Percentiles rank a stretch among this genome's conserved stretches.
Conservation (phyloP, 2,113 vertebrate genomes). For the Naja naja region DNA sequence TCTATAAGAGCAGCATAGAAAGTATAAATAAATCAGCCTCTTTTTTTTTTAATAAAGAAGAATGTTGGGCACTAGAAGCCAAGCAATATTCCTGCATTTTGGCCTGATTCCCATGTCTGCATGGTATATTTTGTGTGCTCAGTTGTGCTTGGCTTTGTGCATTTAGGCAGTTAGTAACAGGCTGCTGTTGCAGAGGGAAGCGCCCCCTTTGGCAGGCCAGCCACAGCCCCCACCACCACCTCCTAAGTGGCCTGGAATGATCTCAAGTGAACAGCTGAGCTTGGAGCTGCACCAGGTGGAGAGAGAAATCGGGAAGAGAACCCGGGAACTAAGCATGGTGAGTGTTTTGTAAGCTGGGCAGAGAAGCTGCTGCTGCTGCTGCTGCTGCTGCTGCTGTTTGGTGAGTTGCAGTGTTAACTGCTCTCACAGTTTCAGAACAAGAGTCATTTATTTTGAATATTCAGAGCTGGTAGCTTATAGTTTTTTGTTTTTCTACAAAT, state of each 20-base stretch:
- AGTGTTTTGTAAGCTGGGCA: slow-evolving; percentile 50
- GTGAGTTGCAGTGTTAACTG: slow-evolving; percentile 6
- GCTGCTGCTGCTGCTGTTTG: neutral
- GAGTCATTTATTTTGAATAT: slow-evolving; percentile 8
- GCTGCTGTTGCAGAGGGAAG: slow-evolving; percentile 90
- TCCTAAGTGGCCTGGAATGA: slow-evolving; percentile 86
- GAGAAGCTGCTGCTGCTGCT: neutral
- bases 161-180: slow-evolving; percentile 87
- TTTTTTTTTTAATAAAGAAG: neutral
- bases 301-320: slow-evolving; percentile 95
- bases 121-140: slow-evolving; percentile 50
- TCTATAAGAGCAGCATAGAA: neutral
- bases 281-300: slow-evolving; percentile 96
- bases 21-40: neutral
- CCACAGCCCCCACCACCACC: slow-evolving; percentile 74
- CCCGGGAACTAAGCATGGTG: slow-evolving; percentile 92
- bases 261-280: slow-evolving; percentile 94
- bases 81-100: slow-evolving; percentile 33
- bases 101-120: slow-evolving; percentile 37
- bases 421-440: slow-evolving; percentile 11
- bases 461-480: neutral
- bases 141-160: slow-evolving; percentile 72
- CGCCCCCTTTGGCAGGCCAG: slow-evolving; percentile 77
- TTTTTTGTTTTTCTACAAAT: neutral
- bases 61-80: slow-evolving; percentile 35